These are phyloP conservation scores for Pseudomyrmex sp. DNA, from an alignment of 1,140 invertebrate species.

Conservation along the genomic window DNA sequence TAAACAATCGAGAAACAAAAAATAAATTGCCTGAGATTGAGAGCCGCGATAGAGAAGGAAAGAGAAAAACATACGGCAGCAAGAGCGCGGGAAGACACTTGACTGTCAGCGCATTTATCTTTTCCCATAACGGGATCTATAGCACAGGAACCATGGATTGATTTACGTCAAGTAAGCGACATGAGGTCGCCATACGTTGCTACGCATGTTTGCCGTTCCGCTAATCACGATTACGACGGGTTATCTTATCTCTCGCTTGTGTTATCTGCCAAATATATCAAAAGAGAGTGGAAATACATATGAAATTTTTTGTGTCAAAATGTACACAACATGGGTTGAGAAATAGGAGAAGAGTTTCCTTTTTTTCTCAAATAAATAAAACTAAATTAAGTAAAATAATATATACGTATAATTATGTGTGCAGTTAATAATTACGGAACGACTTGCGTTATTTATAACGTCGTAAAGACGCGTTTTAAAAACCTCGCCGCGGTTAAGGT, in stretches of 20 bases:
- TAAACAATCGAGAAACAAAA: conserved; percentile 5
- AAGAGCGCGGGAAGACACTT: conserved; percentile 55
- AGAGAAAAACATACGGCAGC: conserved; percentile 60
- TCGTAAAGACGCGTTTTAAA: not conserved
- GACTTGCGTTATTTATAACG: not conserved
- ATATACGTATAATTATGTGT: not conserved
- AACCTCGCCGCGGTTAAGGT: not conserved
- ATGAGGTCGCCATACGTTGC: conserved; percentile 28
- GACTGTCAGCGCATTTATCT: conserved; percentile 63
- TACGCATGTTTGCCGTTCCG: not conserved
- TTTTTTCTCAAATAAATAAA: not conserved
- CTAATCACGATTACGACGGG: not conserved
- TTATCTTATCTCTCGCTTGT: conserved; percentile 15
- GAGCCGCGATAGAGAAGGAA: conserved; percentile 35
- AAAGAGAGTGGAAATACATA: not conserved
- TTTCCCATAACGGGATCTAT: conserved; percentile 67
- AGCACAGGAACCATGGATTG: conserved; percentile 50
- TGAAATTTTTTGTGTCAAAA: not conserved
- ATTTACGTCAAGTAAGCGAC: conserved; percentile 57
- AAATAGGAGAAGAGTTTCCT: not conserved
- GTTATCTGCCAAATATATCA: not conserved
- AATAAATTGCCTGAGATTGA: conserved; percentile 41
- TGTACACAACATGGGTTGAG: not conserved
- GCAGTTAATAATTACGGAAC: not conserved
- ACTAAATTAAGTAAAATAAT: not conserved